Percentiles rank a stretch among this genome's conserved stretches.
Evolutionary conservation across 2,113 vertebrate genomes (phyloP).

Genomic region (Gallinago undulata): DNA sequence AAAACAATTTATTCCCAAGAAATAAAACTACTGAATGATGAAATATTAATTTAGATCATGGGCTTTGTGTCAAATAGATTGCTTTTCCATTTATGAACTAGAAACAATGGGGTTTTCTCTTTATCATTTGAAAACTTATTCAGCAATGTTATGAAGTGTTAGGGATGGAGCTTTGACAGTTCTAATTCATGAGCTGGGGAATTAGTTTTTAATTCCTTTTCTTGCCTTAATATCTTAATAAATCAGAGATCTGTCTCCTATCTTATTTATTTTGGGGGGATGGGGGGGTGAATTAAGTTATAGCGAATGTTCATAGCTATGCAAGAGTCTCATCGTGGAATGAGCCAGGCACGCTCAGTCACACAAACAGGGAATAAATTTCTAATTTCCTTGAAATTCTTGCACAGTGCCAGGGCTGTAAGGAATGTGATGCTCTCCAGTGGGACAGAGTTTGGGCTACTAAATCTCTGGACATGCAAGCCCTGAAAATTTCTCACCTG

Average conservation of each 20-base stretch:
- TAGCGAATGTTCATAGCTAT: neutral
- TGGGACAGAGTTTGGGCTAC: neutral
- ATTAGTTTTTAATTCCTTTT: conserved; percentile 22
- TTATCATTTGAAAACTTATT: conserved; percentile 3
- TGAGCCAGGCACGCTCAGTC: neutral
- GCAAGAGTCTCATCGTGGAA: neutral
- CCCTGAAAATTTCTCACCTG: neutral
- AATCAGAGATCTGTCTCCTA: conserved; percentile 1
- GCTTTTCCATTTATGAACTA: conserved; percentile 1
- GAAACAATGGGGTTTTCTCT: neutral
- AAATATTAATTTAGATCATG: conserved; percentile 21
- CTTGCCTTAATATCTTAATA: neutral
- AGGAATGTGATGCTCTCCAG: neutral
- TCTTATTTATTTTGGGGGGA: neutral
- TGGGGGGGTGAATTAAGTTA: neutral
- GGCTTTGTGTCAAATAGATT: conserved; percentile 8
- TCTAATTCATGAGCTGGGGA: neutral
- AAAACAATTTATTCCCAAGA: conserved; percentile 42
- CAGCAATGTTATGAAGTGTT: neutral
- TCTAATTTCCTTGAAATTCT: neutral
- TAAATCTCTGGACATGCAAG: neutral
- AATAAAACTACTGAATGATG: conserved; percentile 26
- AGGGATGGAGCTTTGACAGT: neutral
- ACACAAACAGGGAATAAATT: neutral
- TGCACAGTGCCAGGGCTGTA: neutral